These are phyloP conservation scores for Corynorhinus townsendii DNA, from an alignment of 2,113 vertebrate genomes.

Conservation along the genomic window DNA sequence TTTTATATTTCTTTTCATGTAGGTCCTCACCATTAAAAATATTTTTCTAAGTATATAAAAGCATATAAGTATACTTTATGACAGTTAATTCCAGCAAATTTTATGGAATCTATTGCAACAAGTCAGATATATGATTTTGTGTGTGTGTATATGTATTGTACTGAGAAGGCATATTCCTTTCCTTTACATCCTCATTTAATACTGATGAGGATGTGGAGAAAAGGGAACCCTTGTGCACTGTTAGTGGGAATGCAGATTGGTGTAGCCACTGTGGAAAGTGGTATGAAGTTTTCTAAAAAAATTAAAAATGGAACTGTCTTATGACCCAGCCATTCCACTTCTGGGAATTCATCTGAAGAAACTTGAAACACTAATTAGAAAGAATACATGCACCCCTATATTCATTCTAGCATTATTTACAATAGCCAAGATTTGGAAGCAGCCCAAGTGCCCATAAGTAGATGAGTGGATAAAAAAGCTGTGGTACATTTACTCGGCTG, in stretches of 20 bases:
- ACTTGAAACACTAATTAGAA: neutral
- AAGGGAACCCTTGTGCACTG: neutral
- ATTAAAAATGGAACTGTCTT: neutral
- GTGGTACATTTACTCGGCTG: neutral
- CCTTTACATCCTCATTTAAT: neutral
- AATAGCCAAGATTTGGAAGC: neutral
- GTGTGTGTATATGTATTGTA: neutral
- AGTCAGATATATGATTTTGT: neutral
- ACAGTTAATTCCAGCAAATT: neutral
- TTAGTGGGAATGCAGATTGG: neutral
- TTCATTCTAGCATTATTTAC: neutral
- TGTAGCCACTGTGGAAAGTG: neutral
- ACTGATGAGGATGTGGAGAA: neutral
- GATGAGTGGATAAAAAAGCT: neutral
- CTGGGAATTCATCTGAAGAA: neutral
- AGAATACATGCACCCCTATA: neutral
- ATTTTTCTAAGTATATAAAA: neutral
- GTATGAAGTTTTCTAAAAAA: neutral
- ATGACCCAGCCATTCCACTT: neutral
- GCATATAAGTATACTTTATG: neutral
- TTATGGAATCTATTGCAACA: neutral
- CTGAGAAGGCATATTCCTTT: neutral
- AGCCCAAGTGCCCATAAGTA: neutral
- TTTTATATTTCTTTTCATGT: neutral
- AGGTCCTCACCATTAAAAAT: slow-evolving; percentile 7